A percentile compares a stretch with the other conserved stretches of the same genome.
Evolutionary conservation across 2,888 invertebrate genomes (phyloP).

Genomic region (Lasioglossum morio): DNA sequence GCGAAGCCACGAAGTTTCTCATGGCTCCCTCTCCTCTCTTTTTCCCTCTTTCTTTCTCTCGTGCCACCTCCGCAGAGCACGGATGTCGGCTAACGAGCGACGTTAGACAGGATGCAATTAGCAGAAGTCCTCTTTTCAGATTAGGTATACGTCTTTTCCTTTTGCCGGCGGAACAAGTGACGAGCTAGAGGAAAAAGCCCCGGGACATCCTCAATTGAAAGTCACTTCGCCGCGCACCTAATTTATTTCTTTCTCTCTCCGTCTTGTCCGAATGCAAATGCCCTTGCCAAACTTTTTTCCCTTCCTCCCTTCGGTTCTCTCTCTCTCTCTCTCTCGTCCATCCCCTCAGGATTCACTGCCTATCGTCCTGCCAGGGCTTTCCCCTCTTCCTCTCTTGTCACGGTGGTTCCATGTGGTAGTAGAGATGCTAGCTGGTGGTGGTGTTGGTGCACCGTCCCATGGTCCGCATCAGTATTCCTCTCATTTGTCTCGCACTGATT

Average conservation of each 20-base stretch:
- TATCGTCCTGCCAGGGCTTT: not conserved
- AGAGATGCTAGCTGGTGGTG: not conserved
- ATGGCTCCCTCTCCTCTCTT: conserved; percentile 13
- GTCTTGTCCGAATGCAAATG: conserved; percentile 67
- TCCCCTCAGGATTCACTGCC: conserved; percentile 33
- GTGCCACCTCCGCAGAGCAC: conserved; percentile 17
- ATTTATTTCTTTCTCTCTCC: conserved; percentile 70
- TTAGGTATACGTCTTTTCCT: conserved; percentile 66
- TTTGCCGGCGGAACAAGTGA: conserved; percentile 51
- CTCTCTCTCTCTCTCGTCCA: conserved; percentile 19
- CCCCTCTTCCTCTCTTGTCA: not conserved
- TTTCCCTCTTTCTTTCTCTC: not conserved
- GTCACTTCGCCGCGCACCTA: conserved; percentile 72
- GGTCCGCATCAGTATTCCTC: conserved; percentile 80
- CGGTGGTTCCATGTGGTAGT: not conserved
- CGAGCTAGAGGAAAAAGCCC: conserved; percentile 57
- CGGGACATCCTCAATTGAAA: conserved; percentile 72
- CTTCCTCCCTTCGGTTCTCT: not conserved
- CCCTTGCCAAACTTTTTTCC: conserved; percentile 51
- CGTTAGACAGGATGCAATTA: conserved; percentile 78
- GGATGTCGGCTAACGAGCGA: conserved; percentile 71
- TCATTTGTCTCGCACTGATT: conserved; percentile 82
- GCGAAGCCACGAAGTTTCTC: conserved; percentile 65
- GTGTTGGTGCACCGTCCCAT: conserved; percentile 33
- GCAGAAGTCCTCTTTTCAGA: conserved; percentile 73